Base-by-base conservation (phyloP, 2,797 vertebrate genomes). In the Cyclura pinguis region DNA sequence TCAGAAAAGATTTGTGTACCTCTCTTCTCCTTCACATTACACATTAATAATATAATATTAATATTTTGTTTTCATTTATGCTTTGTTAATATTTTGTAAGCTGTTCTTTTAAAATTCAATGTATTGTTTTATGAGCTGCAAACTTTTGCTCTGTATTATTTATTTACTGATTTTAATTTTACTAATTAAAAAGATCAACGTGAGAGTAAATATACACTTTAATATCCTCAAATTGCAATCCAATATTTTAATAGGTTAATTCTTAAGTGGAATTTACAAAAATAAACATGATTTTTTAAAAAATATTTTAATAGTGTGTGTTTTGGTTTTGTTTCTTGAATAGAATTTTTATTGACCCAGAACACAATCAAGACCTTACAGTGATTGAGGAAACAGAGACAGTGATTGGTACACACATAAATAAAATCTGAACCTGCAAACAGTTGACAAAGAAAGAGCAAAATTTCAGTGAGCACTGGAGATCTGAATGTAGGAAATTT, bases 91-190 rank as follows among this genome's bases (percentile, higher is more conserved):
- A 2, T n/a, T 64, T 77, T 84, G 5, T 13, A 80, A 29, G 35
- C 29, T 67, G 14, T 16, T 29, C 29, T 78, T 67, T 89, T 47
- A 59, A 67, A 76, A n/a, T 77, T 80, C 32, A n/a, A 24, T 77
- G 35, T 84, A 84, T 84, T 73, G 67, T 73, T 89, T 89, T 64
- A 78, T 67, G 55, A 38, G 32, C 7, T 76, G 35, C 18, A 88
- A 88, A 74, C 47, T 83, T 73, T n/a, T n/a, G 57, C 4, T 76
- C 84, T 89, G 10, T 22, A 35, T 83, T 85, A 22, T 76, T 80
- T 88, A 18, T n/a, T 20, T 83, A 38, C 16, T 55, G 5, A 52
- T 80, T 72, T 80, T 69, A 35, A 55, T 42, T 47, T 78, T 77
- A 42, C 14, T 85, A 84, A n/a, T 9, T 62, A 12, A 59, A 83